Conservation (phyloP, 1,140 invertebrate genomes). For the Drosophila quadrilineata region DNA sequence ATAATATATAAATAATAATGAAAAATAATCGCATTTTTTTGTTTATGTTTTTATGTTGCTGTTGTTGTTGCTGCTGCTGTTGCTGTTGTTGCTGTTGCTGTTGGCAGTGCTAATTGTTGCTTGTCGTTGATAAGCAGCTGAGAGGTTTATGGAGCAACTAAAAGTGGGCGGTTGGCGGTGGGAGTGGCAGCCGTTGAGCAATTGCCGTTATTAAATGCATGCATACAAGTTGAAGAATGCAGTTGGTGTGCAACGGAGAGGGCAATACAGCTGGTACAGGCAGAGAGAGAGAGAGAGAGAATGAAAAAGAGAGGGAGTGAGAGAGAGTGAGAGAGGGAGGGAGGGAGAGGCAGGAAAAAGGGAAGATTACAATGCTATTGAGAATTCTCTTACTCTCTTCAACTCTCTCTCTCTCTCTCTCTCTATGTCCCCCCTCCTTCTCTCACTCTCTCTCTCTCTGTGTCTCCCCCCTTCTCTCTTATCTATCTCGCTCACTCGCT, state of each 20-base stretch:
- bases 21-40: slow-evolving; percentile 28
- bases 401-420: too few relatives aligned
- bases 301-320: not conserved
- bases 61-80: not conserved
- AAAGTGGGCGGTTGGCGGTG: not conserved
- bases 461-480: too few relatives aligned
- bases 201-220: slow-evolving; percentile 30
- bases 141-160: slow-evolving; percentile 2
- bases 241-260: too few relatives aligned
- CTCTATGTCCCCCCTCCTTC: too few relatives aligned
- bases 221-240: not conserved
- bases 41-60: not conserved
- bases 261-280: too few relatives aligned
- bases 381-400: too few relatives aligned
- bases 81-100: slow-evolving; percentile 7
- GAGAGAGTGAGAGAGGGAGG: not conserved
- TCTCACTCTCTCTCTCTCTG: too few relatives aligned
- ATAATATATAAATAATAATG: slow-evolving; percentile 2
- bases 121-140: slow-evolving; percentile 47
- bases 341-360: not conserved
- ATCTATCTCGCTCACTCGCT: too few relatives aligned
- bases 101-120: slow-evolving; percentile 40
- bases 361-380: not conserved
- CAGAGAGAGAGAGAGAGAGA: not conserved
- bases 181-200: not conserved